Evolutionary conservation across 2,888 invertebrate species (phyloP).

Genomic region (Fragum sueziense): DNA sequence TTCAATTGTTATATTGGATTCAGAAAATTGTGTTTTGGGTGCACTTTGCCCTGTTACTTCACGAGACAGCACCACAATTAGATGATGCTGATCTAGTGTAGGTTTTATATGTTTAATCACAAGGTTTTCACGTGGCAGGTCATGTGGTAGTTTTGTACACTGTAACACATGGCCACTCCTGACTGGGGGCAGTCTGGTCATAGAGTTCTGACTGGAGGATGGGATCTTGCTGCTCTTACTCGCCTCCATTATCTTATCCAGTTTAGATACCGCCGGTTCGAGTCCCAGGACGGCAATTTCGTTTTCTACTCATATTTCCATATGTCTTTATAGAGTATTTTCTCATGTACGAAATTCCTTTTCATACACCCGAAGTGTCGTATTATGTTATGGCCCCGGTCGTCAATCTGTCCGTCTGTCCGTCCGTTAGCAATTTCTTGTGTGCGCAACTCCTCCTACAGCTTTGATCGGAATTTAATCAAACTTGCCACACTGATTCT

Average conservation of each 20-base stretch:
- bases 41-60: constrained; percentile 25
- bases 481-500: too few species aligned
- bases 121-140: constrained; percentile 82
- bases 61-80: constrained; percentile 83
- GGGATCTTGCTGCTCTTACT: constrained; percentile 19
- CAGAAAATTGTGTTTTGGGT: not conserved
- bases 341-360: too few species aligned
- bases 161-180: constrained; percentile 74
- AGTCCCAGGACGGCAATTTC: too few species aligned
- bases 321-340: too few species aligned
- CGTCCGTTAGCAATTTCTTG: too few species aligned
- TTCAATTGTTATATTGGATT: constrained; percentile 23
- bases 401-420: too few species aligned
- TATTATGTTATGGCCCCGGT: too few species aligned
- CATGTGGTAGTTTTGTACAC: constrained; percentile 76
- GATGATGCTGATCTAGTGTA: constrained; percentile 87
- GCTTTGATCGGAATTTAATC: too few species aligned
- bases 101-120: constrained; percentile 87
- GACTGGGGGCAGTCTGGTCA: constrained; percentile 32
- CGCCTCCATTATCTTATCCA: constrained; percentile 42
- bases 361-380: too few species aligned
- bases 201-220: constrained; percentile 50
- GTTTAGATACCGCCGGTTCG: constrained; percentile 50
- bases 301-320: too few species aligned
- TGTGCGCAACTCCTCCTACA: too few species aligned